Percentiles rank a stretch among this genome's conserved stretches.
These are phyloP conservation scores for Phasia obesa DNA, from an alignment of 2,888 invertebrate species.

Conservation along the genomic window DNA sequence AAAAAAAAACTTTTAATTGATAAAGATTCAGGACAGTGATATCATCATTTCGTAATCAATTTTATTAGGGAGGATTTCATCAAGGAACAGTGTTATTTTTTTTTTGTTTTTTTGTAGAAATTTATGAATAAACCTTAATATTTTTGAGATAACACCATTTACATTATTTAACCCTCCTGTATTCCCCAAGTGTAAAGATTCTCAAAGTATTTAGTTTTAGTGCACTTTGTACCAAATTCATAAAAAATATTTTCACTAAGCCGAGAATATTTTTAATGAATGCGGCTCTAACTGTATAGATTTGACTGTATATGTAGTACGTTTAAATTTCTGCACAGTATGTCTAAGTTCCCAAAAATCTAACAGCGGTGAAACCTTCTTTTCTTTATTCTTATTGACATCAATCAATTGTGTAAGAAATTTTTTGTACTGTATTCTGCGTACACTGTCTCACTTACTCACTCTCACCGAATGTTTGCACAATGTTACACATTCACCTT, in stretches of 20 bases:
- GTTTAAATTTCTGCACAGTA: constrained; percentile 17
- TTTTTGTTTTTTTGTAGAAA: constrained; percentile 43
- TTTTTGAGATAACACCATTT: neutral
- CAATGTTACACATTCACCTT: constrained; percentile 55
- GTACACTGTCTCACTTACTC: neutral
- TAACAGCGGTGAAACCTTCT: too few relatives aligned
- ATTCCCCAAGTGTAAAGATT: neutral
- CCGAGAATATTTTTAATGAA: too few relatives aligned
- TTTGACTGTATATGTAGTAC: constrained; percentile 10
- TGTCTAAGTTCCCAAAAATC: neutral
- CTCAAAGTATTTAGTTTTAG: neutral
- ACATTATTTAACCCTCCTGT: too few relatives aligned
- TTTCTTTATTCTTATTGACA: neutral
- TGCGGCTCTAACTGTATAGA: neutral
- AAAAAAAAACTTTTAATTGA: too few relatives aligned
- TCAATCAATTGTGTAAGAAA: neutral
- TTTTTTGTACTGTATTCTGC: too few relatives aligned
- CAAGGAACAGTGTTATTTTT: too few relatives aligned
- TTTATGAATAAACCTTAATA: constrained; percentile 27
- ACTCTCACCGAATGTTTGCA: constrained; percentile 49
- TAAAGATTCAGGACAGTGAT: too few relatives aligned
- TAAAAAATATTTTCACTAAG: too few relatives aligned
- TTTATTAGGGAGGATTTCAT: too few relatives aligned
- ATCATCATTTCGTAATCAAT: too few relatives aligned
- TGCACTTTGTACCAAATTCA: too few relatives aligned